Evolutionary conservation across 2,888 invertebrate species (phyloP).

Genomic region (Acanthosepion lycidas): DNA sequence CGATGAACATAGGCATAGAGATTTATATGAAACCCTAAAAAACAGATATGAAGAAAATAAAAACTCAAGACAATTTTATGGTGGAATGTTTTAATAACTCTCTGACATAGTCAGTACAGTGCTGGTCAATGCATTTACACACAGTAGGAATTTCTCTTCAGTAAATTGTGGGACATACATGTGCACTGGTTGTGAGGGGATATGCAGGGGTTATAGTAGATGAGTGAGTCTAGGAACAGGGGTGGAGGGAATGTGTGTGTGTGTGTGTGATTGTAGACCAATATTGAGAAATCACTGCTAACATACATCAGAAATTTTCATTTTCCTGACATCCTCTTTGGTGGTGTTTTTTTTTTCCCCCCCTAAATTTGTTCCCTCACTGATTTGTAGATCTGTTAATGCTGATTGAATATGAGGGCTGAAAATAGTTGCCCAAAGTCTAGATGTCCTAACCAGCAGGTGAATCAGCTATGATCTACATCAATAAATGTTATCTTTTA

Average conservation of each 20-base stretch:
- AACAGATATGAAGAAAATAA: background rate
- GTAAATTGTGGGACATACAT: slow-evolving; percentile 24
- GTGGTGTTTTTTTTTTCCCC: background rate
- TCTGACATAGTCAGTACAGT: slow-evolving; percentile 41
- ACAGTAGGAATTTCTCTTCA: slow-evolving; percentile 6
- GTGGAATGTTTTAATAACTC: slow-evolving; percentile 44
- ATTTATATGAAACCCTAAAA: background rate
- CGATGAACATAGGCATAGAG: too few relatives aligned
- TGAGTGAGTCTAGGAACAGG: background rate
- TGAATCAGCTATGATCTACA: background rate
- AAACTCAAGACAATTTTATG: background rate
- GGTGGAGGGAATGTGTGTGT: background rate
- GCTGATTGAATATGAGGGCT: too few relatives aligned
- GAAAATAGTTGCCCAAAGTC: background rate
- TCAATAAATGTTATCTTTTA: too few relatives aligned
- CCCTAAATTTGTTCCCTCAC: background rate
- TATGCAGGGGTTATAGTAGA: background rate
- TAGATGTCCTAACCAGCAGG: background rate
- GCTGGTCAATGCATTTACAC: slow-evolving; percentile 40
- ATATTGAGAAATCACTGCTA: background rate
- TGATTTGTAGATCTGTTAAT: too few relatives aligned
- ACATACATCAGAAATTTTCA: background rate
- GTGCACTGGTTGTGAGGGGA: slow-evolving; percentile 24
- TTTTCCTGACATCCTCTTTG: background rate
- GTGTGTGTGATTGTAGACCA: background rate